phyloP scores from a whole-genome alignment of 2,797 vertebrate genomes.

The Triplophysa yarkandensis region DNA sequence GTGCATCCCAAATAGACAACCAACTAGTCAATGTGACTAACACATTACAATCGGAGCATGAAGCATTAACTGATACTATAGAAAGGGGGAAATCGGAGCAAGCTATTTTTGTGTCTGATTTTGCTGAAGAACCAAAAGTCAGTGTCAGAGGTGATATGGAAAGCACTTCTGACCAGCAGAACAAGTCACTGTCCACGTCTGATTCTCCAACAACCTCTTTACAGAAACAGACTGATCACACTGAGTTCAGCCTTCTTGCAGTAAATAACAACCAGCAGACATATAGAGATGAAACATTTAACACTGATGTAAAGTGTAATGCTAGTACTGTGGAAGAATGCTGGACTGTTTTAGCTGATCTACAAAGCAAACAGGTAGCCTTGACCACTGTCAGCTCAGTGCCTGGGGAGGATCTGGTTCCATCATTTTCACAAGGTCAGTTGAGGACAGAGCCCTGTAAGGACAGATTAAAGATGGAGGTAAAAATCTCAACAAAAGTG shows the following conservation, averaged over 20 bases:
- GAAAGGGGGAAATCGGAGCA: slow-evolving; percentile 16
- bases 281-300: not conserved
- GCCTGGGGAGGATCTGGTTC: slow-evolving; percentile 32
- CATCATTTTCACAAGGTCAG: slow-evolving; percentile 30
- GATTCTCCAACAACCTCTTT: slow-evolving; percentile 2
- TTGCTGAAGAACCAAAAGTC: not conserved
- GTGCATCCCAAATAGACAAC: slow-evolving; percentile 5
- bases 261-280: slow-evolving; percentile 10
- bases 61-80: not conserved
- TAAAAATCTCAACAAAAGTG: slow-evolving; percentile 32
- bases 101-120: not conserved
- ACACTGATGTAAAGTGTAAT: slow-evolving; percentile 24
- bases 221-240: not conserved
- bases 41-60: not conserved
- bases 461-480: slow-evolving; percentile 28
- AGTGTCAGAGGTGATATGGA: slow-evolving; percentile 2
- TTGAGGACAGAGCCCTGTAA: slow-evolving; percentile 40
- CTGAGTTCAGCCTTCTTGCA: not conserved
- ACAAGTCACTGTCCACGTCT: not conserved
- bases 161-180: slow-evolving; percentile 6
- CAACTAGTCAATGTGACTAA: not conserved
- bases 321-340: slow-evolving; percentile 17
- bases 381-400: slow-evolving; percentile 30
- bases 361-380: slow-evolving; percentile 35
- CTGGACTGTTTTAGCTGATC: slow-evolving; percentile 24